Evolutionary conservation across 1,140 invertebrate genomes (phyloP).

Genomic region (Lepidotrigona ventralis): DNA sequence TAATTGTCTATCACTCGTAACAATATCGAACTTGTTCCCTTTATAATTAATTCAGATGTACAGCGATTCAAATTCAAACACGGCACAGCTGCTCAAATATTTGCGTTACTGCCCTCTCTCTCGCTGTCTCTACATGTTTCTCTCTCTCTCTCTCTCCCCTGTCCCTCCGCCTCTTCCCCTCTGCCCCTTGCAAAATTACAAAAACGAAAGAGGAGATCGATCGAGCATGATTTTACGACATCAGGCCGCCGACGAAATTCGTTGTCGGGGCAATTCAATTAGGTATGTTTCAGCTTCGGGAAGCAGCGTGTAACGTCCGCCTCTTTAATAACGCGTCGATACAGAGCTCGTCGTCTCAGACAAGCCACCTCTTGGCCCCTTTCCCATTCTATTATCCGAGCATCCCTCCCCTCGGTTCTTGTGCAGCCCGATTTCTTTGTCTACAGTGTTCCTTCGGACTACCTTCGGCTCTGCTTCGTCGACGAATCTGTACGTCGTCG

Average conservation of each 20-base stretch:
- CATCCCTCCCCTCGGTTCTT: constrained; percentile 6
- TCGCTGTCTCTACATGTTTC: too few relatives aligned
- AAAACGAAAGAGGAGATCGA: constrained; percentile 9
- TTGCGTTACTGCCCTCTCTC: background rate
- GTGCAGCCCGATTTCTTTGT: constrained; percentile 35
- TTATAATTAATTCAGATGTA: constrained; percentile 41
- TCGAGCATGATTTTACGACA: background rate
- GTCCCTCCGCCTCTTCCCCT: background rate
- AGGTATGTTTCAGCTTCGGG: background rate
- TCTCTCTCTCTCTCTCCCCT: too few relatives aligned
- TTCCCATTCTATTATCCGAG: constrained; percentile 9
- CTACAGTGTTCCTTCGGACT: background rate
- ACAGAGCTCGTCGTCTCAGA: too few relatives aligned
- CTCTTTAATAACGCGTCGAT: background rate
- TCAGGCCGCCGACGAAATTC: background rate
- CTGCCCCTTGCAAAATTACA: constrained; percentile 12
- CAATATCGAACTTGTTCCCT: constrained; percentile 33
- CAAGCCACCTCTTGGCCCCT: too few relatives aligned
- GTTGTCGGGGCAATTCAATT: constrained; percentile 1
- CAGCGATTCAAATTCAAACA: constrained; percentile 39
- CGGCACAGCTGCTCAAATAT: constrained; percentile 31
- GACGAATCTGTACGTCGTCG: constrained; percentile 4
- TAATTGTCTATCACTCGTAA: constrained; percentile 13
- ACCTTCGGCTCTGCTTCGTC: background rate
- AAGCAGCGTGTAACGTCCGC: background rate